Evolutionary conservation across 2,888 invertebrate genomes (phyloP), one percentile per base, ranked within the genome.

Genomic region (Ellobium chinense): DNA sequence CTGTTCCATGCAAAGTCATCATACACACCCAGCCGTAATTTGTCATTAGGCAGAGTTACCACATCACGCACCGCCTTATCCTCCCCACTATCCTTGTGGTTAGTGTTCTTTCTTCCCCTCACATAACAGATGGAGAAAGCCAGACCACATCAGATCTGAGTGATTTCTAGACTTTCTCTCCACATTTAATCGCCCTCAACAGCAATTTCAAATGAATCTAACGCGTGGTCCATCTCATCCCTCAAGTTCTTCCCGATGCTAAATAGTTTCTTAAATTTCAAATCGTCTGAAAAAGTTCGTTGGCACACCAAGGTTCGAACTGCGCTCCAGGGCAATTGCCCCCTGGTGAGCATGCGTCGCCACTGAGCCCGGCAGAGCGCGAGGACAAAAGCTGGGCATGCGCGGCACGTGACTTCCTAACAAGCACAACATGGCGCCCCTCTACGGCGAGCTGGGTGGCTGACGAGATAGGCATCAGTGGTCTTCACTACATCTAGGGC

Each of bases 331-430:
- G 68, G 46, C 27, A n/a, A 36, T 21, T 24, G 5, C 68, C 68
- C 27, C 68, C 68, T 68, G 27, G 14, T 46, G 46, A 18, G 68
- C 46, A 68, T 46, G 46, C 27, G 14, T 58, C 27, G 68, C 27
- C 68, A 39, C 27, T 14, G 12, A 29, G 36, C 34, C n/a, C 29
- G 54, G n/a, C 54, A 5, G 56, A 56, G n/a, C 24, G 27, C 14
- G 12, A 27, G 54, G 34, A 54, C 18, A 69, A 69, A 54, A 24
- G n/a, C 3, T 54, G 69, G 29, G 46, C 69, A 69, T 31, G 29
- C 29, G 31, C 69, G 69, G 56, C 69, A 69, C 69, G 69, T 69
- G 69, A 69, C 69, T 39, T 69, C 54, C 46, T n/a, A 31, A 39
- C 31, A 69, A 54, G 54, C 24, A 29, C 31, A 0, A 24, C 54